These are phyloP conservation scores for Poeciliopsis retropinna DNA, from an alignment of 2,113 vertebrate genomes.

Conservation along the genomic window DNA sequence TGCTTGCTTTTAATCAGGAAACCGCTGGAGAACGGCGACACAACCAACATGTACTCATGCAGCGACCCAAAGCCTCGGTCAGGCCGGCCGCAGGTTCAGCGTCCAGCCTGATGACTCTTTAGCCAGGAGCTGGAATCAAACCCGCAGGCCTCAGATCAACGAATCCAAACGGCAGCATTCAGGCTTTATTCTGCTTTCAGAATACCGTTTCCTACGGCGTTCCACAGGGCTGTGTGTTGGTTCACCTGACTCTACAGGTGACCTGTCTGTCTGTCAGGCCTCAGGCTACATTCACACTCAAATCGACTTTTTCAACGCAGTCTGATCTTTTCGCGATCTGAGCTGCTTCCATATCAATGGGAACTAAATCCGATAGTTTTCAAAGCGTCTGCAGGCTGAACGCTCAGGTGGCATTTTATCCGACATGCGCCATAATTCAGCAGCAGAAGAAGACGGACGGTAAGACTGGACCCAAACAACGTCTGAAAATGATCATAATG, in stretches of 20 bases:
- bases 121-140: background rate
- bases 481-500: no score
- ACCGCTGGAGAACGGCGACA: background rate
- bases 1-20: background rate
- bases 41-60: background rate
- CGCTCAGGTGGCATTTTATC: no score
- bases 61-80: background rate
- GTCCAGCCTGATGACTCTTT: background rate
- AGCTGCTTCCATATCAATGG: no score
- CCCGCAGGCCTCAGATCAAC: background rate
- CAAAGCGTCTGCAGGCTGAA: no score
- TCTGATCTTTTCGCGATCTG: no score
- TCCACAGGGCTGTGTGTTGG: background rate
- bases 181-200: background rate
- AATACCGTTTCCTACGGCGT: background rate
- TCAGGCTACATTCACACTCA: background rate
- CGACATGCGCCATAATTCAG: no score
- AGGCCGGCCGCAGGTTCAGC: background rate
- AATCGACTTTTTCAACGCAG: no score
- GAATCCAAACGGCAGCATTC: background rate
- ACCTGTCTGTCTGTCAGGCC: no score
- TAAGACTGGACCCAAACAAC: no score
- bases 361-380: no score
- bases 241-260: background rate
- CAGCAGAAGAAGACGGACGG: no score